Conservation (phyloP, 1,140 invertebrate species). For the Papilio glaucus region DNA sequence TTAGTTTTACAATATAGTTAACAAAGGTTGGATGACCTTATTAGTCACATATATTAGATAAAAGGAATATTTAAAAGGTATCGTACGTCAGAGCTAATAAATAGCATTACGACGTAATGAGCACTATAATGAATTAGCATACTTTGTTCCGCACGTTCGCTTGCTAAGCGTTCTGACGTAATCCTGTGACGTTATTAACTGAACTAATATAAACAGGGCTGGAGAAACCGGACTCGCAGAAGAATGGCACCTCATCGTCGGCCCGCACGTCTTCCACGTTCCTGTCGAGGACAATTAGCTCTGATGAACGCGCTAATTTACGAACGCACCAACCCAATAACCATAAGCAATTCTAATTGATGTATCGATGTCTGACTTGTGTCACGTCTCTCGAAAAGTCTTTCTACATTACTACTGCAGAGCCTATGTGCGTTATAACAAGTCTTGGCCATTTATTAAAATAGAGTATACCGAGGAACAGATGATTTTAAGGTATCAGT, state of each 20-base stretch:
- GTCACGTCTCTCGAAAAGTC: not conserved
- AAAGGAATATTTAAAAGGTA: not conserved
- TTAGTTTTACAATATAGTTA: not conserved
- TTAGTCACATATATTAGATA: not conserved
- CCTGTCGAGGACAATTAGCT: slow-evolving; percentile 75
- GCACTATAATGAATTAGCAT: slow-evolving; percentile 11
- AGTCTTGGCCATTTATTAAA: no score
- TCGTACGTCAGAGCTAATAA: not conserved
- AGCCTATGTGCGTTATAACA: no score
- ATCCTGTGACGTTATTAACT: slow-evolving; percentile 49
- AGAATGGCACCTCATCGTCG: slow-evolving; percentile 65
- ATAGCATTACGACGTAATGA: not conserved
- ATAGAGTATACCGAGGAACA: no score
- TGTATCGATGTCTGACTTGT: slow-evolving; percentile 16
- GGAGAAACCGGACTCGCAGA: slow-evolving; percentile 70
- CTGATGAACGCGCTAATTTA: slow-evolving; percentile 67
- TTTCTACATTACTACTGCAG: not conserved
- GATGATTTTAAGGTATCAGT: no score
- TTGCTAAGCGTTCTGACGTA: slow-evolving; percentile 30
- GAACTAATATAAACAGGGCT: slow-evolving; percentile 69
- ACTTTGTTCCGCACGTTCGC: slow-evolving; percentile 9
- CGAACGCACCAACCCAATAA: slow-evolving; percentile 58
- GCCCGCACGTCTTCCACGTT: slow-evolving; percentile 74
- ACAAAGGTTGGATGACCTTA: not conserved
- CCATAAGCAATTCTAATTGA: slow-evolving; percentile 55